Evolutionary conservation across 2,113 vertebrate species (phyloP), one percentile per base, ranked within the genome.

Genomic region (Sylvietta virens): DNA sequence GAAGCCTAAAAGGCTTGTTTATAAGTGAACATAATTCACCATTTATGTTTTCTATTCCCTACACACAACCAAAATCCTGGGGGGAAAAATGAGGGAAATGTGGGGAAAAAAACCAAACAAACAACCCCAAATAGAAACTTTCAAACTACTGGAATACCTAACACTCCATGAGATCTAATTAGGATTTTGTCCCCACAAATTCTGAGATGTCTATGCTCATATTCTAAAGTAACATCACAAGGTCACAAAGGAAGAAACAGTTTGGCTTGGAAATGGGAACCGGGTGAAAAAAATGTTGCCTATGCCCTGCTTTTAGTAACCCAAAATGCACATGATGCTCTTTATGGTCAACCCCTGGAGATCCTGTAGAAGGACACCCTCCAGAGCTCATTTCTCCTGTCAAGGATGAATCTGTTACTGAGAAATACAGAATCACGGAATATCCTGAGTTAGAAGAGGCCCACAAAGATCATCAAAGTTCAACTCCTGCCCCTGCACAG

Each of bases 71-170:
- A 78, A 77, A 78, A 30, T 7, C 5, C 12, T 33, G 7, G 1
- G 9, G 7, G 4, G 1, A 0, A 7, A n/a, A 30, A 48, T 24
- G 7, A 18, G 1, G 4, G 5, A 47, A 87, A 51, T 7, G 3
- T 15, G 9, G 0, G 2, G 6, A 20, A 45, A 45, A 10, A 13
- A 44, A 35, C 11, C 5, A 30, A 47, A 12, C 12, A 40, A 58
- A 6, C 27, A 27, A n/a, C 13, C 9, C 40, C 13, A 67, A 54
- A 28, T 0, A 33, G 14, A 72, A 66, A 47, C 1, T 28, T 76
- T 35, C 13, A 61, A 67, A 82, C 66, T 8, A 44, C 7, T 70
- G 3, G 37, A 73, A 35, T 22, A 7, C 2, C 37, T 61, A 65
- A 73, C 0, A 6, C 1, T 37, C 21, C 15, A 1, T n/a, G 20